Base-by-base conservation (phyloP, 2,113 vertebrate species). In the Corythornis cristatus region DNA sequence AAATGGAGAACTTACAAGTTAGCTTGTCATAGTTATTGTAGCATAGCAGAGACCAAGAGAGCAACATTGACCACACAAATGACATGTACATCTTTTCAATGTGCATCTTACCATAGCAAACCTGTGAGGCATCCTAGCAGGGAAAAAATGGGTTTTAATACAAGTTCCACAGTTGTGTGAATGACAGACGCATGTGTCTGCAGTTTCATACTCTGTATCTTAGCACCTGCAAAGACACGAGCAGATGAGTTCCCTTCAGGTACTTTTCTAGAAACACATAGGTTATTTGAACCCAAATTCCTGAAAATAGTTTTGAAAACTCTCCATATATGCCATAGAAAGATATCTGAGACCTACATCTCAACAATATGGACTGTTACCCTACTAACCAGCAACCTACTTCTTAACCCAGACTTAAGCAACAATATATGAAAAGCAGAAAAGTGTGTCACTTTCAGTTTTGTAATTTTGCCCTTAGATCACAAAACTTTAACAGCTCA, bases 101-200 rank as follows among this genome's bases (percentile, higher is more conserved):
- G 8, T 20, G 3, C 6, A 11, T 18, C 53, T 9, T 31, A 83
- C 4, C 12, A 54, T 66, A 71, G 7, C 4, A 88, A 73, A 70
- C 2, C 8, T n/a, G 45, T 1, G 2, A 12, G 6, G 2, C 18
- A 76, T 4, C 42, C 2, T 50, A 23, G 8, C 35, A 26, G 6
- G 9, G 11, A 60, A 58, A 76, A 75, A 29, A 4, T 68, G 4
- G 8, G n/a, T 10, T 43, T 53, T 51, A 25, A 11, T 8, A 57
- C 19, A 48, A 43, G 8, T 53, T 51, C 35, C 79, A 74, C 40
- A 48, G 29, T 16, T 56, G 6, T 42, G 5, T 40, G 29, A 65
- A 60, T 14, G 4, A 56, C 10, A 77, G 11, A 6, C 3, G 5
- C 5, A 29, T 61, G 6, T 8, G 17, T 37, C 33, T 81, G 15